Conservation (phyloP, 2,113 vertebrate species). For the Noturus placidus region DNA sequence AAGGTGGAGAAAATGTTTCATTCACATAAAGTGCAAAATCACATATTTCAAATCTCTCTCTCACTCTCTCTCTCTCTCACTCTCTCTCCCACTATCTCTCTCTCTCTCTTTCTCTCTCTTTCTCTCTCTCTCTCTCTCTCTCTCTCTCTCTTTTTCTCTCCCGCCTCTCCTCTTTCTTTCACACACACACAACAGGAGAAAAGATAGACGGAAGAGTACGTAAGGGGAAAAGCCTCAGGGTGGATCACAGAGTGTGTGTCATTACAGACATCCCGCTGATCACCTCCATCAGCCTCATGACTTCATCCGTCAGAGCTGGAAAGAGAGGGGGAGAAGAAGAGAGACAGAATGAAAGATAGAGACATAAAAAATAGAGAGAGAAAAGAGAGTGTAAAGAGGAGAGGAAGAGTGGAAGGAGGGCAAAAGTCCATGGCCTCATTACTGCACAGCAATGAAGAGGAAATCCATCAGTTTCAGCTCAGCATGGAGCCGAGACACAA, state of each 20-base stretch:
- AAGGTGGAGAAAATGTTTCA: background rate
- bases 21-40: background rate
- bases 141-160: background rate
- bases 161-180: no score
- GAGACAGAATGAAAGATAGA: background rate
- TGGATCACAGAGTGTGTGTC: constrained; percentile 6
- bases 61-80: background rate
- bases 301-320: background rate
- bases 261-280: constrained; percentile 5
- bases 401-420: background rate
- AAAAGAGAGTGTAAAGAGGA: background rate
- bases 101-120: background rate
- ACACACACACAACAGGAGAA: background rate
- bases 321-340: background rate
- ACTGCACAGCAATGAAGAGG: constrained; percentile 5
- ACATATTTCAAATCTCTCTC: background rate
- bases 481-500: background rate
- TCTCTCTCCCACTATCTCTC: no score
- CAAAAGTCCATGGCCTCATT: constrained; percentile 20
- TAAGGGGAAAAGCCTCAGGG: constrained; percentile 21
- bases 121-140: background rate
- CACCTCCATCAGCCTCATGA: constrained; percentile 27
- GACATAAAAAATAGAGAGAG: background rate
- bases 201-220: background rate
- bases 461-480: constrained; percentile 33